Evolutionary conservation across 1,140 invertebrate genomes (phyloP).

Genomic region (Trichogramma pretiosum): DNA sequence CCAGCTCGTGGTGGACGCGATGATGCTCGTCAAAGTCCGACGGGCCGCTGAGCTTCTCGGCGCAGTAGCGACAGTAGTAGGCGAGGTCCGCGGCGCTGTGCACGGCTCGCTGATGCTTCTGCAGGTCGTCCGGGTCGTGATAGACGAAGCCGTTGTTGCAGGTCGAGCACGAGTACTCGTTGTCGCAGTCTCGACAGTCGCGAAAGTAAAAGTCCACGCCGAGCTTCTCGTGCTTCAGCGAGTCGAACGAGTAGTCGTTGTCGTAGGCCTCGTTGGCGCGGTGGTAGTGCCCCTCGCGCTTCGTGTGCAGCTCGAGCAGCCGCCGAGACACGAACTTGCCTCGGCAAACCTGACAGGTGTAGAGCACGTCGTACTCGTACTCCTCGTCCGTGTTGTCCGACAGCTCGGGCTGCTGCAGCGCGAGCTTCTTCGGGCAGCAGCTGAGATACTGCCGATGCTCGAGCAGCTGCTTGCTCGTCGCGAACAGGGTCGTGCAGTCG

Average conservation of each 20-base stretch:
- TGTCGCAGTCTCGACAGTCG: background rate
- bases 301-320: background rate
- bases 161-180: background rate
- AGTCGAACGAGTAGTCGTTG: background rate
- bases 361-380: constrained; percentile 3
- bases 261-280: background rate
- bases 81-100: background rate
- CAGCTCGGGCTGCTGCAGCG: constrained; percentile 1
- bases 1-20: background rate
- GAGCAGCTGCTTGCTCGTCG: background rate
- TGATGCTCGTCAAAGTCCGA: constrained; percentile 6
- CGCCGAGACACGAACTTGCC: constrained; percentile 2
- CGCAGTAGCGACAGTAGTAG: constrained; percentile 8
- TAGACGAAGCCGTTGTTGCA: background rate
- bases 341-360: constrained; percentile 1
- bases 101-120: constrained; percentile 1
- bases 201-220: background rate
- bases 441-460: constrained; percentile 1
- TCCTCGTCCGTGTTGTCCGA: constrained; percentile 7
- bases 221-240: background rate
- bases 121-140: constrained; percentile 7
- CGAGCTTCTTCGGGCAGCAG: background rate
- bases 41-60: background rate
- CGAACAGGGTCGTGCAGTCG: background rate
- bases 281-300: background rate